These are phyloP conservation scores for Heterodera filipjevi DNA, from an alignment of 2,888 invertebrate species.

Conservation along the genomic window DNA sequence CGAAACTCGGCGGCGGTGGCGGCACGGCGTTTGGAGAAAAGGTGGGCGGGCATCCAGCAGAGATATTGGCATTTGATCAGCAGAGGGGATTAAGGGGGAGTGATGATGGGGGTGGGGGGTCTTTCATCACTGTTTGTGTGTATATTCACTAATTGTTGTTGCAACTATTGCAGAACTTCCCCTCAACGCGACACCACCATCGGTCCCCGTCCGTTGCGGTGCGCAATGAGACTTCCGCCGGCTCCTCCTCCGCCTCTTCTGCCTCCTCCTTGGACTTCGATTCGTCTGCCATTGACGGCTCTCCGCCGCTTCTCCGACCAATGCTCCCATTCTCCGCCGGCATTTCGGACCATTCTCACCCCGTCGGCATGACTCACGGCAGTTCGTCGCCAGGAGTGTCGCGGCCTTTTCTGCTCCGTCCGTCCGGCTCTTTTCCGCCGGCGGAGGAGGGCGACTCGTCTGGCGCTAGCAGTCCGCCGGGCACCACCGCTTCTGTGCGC, in stretches of 20 bases:
- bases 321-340: not conserved
- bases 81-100: too few relatives aligned
- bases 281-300: not conserved
- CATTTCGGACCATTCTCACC: not conserved
- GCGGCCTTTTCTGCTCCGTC: not conserved
- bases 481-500: conserved; percentile 25
- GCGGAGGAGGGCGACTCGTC: not conserved
- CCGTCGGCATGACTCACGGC: not conserved
- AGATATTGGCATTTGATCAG: not conserved
- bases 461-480: conserved; percentile 23
- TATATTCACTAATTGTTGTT: too few relatives aligned
- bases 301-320: conserved; percentile 7
- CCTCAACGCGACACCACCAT: not conserved
- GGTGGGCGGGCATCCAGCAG: not conserved
- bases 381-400: not conserved
- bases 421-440: conserved; percentile 1
- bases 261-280: not conserved
- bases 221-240: not conserved
- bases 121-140: too few relatives aligned
- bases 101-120: too few relatives aligned
- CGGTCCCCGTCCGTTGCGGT: not conserved
- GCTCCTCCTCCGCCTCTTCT: conserved; percentile 3
- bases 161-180: not conserved
- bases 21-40: not conserved
- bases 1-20: not conserved